Evolutionary conservation across 1,140 invertebrate species (phyloP).

Genomic region (Philopotamus ludificatus): DNA sequence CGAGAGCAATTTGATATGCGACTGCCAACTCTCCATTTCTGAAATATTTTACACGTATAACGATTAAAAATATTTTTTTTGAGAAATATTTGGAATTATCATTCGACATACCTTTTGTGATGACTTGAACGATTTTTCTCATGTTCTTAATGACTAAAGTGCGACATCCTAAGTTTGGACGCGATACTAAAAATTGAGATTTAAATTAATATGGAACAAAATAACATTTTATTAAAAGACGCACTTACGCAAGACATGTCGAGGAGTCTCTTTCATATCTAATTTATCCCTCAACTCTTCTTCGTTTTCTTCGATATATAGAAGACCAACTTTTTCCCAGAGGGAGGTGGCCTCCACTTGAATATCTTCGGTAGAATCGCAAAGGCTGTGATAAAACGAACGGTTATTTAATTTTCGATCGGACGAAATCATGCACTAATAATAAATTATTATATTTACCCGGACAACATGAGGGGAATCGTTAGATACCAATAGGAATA

Average conservation of each 20-base stretch:
- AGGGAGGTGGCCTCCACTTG: slow-evolving; percentile 58
- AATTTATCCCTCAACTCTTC: slow-evolving; percentile 68
- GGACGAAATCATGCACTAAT: background rate
- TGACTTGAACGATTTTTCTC: slow-evolving; percentile 68
- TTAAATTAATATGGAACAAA: background rate
- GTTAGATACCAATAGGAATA: slow-evolving; percentile 76
- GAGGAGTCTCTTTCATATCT: slow-evolving; percentile 60
- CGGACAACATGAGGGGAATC: slow-evolving; percentile 70
- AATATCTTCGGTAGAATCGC: slow-evolving; percentile 67
- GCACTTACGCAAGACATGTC: slow-evolving; percentile 58
- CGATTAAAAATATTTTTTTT: too few species aligned
- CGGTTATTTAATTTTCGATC: too few species aligned
- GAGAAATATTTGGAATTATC: too few species aligned
- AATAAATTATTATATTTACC: slow-evolving; percentile 43
- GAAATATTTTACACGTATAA: too few species aligned
- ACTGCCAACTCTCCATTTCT: slow-evolving; percentile 76
- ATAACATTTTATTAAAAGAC: too few species aligned
- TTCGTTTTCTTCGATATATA: slow-evolving; percentile 75
- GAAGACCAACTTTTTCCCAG: slow-evolving; percentile 67
- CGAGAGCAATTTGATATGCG: slow-evolving; percentile 62
- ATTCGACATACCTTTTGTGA: slow-evolving; percentile 53
- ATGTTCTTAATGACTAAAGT: slow-evolving; percentile 66
- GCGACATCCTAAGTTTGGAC: slow-evolving; percentile 76
- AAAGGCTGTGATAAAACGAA: slow-evolving; percentile 56
- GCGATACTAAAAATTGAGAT: slow-evolving; percentile 53